phyloP scores from a whole-genome alignment of 2,113 vertebrate genomes.

The Gasterosteus nipponicus region DNA sequence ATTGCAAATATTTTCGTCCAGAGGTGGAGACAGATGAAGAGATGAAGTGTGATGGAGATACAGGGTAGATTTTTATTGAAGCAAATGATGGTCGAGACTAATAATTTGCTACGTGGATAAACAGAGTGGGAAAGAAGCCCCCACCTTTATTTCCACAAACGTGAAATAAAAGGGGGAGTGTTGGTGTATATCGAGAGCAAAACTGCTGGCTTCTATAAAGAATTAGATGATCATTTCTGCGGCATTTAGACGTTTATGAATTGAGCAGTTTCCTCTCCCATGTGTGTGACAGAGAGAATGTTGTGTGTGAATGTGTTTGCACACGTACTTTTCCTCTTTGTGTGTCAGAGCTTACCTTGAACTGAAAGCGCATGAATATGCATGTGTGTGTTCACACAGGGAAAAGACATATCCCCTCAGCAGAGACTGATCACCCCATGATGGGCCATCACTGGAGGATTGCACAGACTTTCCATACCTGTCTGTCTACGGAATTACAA shows the following conservation, averaged over 20 bases:
- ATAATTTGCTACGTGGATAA: constrained; percentile 33
- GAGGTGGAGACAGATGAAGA: neutral
- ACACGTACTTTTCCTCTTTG: constrained; percentile 25
- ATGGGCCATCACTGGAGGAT: constrained; percentile 66
- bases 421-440: constrained; percentile 65
- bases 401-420: constrained; percentile 45
- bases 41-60: constrained; percentile 8
- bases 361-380: constrained; percentile 52
- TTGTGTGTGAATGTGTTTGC: constrained; percentile 43
- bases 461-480: constrained; percentile 65
- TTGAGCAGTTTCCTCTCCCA: constrained; percentile 32
- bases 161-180: neutral
- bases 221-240: constrained; percentile 38
- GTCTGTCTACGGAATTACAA: constrained; percentile 69
- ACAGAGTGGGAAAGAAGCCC: constrained; percentile 16
- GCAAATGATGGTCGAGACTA: constrained; percentile 9
- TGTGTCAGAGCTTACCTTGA: constrained; percentile 26
- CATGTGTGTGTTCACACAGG: constrained; percentile 39
- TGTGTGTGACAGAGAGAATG: constrained; percentile 16
- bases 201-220: constrained; percentile 30
- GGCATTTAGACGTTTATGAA: constrained; percentile 40
- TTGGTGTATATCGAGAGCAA: neutral
- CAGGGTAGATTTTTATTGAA: constrained; percentile 17
- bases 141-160: constrained; percentile 39
- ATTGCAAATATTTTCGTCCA: neutral